Conservation (phyloP, 2,113 vertebrate species). For the Marmota monax region DNA sequence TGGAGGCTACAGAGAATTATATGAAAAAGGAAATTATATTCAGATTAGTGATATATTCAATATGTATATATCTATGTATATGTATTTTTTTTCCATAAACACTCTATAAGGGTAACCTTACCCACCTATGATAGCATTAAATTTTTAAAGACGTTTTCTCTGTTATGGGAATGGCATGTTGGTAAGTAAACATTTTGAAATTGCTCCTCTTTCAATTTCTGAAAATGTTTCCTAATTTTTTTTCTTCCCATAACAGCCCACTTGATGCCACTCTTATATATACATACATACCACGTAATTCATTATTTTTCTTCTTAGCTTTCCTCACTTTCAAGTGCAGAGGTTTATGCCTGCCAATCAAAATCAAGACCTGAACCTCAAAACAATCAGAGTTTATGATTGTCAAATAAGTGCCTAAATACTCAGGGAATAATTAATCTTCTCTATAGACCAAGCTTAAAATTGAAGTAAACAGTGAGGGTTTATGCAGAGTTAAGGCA, state of each 20-base stretch:
- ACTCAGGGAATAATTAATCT: neutral
- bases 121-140: neutral
- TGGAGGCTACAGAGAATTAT: neutral
- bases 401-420: neutral
- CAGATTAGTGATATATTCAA: conserved; percentile 32
- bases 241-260: neutral
- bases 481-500: neutral
- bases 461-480: neutral
- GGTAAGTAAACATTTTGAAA: too few species aligned
- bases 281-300: neutral
- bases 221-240: neutral
- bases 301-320: neutral
- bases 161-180: neutral
- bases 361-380: neutral
- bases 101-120: neutral
- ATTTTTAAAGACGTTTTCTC: neutral
- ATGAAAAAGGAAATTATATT: neutral
- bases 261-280: neutral
- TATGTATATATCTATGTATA: neutral
- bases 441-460: neutral
- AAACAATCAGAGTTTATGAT: neutral
- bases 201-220: neutral
- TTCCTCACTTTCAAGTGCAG: neutral
- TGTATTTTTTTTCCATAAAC: neutral
- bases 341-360: neutral